A percentile compares a stretch with the other conserved stretches of the same genome.
These are phyloP conservation scores for Panthera uncia DNA, from an alignment of 2,113 vertebrate species.

Conservation along the genomic window DNA sequence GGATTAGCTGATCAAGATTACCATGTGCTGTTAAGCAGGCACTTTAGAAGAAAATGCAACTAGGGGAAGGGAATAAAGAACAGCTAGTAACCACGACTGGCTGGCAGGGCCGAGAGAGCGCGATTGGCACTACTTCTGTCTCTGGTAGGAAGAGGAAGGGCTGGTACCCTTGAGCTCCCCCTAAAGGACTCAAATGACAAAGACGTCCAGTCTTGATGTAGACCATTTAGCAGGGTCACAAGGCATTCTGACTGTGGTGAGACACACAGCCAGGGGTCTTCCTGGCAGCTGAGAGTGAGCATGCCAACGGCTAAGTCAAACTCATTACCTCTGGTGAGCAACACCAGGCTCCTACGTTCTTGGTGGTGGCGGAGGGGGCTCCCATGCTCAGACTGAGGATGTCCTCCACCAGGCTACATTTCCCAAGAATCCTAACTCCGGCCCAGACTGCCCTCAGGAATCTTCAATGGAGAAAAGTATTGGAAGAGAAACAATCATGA, in stretches of 20 bases:
- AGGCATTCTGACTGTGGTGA: neutral
- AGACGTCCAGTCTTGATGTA: neutral
- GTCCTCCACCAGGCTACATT: neutral
- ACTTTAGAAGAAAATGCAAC: constrained; percentile 7
- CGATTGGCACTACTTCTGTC: neutral
- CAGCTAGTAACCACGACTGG: neutral
- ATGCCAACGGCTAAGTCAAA: rapidly evolving
- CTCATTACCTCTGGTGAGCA: neutral
- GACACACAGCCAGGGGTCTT: neutral
- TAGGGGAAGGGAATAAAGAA: neutral
- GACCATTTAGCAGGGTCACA: neutral
- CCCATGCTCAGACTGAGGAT: rapidly evolving
- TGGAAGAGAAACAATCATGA: neutral
- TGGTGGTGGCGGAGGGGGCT: rapidly evolving
- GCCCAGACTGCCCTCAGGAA: neutral
- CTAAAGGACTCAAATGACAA: neutral
- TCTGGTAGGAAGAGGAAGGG: neutral
- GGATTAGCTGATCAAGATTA: constrained; percentile 47
- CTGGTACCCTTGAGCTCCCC: neutral
- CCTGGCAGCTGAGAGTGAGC: no score
- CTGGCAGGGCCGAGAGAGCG: neutral
- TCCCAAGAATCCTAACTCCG: neutral
- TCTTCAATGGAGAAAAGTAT: neutral
- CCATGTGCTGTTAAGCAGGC: neutral
- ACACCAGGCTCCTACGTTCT: neutral